A percentile compares a stretch with the other conserved stretches of the same genome.
Evolutionary conservation across 2,888 invertebrate species (phyloP).

Genomic region (Synergus itoensis): DNA sequence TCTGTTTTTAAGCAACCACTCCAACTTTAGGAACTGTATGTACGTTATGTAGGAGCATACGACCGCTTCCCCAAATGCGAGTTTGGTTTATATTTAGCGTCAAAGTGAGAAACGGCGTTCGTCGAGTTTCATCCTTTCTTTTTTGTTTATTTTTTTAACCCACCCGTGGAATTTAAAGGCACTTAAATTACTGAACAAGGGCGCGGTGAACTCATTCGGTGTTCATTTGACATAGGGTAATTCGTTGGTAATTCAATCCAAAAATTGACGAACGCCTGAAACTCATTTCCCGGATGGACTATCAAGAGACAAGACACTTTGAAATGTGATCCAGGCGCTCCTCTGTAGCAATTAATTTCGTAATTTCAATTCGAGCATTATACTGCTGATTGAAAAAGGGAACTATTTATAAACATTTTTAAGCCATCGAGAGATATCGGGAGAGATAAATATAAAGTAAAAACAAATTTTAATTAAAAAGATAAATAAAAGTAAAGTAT

Average conservation of each 20-base stretch:
- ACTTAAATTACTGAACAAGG: slow-evolving; percentile 63
- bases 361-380: neutral
- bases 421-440: neutral
- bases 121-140: slow-evolving; percentile 39
- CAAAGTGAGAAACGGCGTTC: slow-evolving; percentile 40
- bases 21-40: neutral
- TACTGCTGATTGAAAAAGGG: neutral
- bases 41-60: slow-evolving; percentile 9
- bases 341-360: slow-evolving; percentile 8
- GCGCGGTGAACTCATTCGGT: slow-evolving; percentile 21
- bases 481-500: neutral
- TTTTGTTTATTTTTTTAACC: slow-evolving; percentile 44
- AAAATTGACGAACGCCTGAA: slow-evolving; percentile 14
- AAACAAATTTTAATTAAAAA: neutral
- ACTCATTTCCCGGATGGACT: slow-evolving; percentile 13
- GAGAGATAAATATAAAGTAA: neutral
- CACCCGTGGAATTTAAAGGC: slow-evolving; percentile 64
- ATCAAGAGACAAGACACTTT: slow-evolving; percentile 26
- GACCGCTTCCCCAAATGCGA: slow-evolving; percentile 45
- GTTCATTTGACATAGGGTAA: neutral
- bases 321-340: slow-evolving; percentile 26
- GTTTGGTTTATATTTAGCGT: slow-evolving; percentile 61
- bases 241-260: slow-evolving; percentile 21
- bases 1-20: slow-evolving; percentile 42
- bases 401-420: neutral